Evolutionary conservation across 53 echinoderm and acorn worm species (phyloP), one percentile per base, ranked within the genome.

Genomic region (Crossaster papposus): DNA sequence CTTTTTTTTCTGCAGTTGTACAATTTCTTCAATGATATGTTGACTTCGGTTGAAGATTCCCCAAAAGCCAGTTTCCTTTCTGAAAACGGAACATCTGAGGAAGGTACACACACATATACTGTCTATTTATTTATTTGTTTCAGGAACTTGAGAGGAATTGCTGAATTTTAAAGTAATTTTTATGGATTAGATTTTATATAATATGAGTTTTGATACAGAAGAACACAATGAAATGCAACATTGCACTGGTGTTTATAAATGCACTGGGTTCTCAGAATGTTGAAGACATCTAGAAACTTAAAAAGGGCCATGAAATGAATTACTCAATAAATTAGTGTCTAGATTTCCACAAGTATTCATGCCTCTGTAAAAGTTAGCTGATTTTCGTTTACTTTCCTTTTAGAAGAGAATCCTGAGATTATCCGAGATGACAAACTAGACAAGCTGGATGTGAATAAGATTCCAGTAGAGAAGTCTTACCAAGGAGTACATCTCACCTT

Each of bases 1-100:
- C 63, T 65, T 58, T 36, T 65, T 51, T 83, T 53, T 28, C 51
- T 85, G 4, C 96, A 98, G 98, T 91, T 98, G 17, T 96, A 98
- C 77, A 98, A 98, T 54, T 98, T 98, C 91, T 98, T 98, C 89
- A 98, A 96, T 65, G 91, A 93, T 77, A 93, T 98, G 96, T 91
- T 98, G 53, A 90, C 91, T 1, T 94, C 95, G 31, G 85, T 90
- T 3, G 78, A 90, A 63, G 91, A 91, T 33, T 92, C 90, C 14
- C 85, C 79, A 6, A 89, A 91, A 76, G 87, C 87, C 58, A 76
- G 76, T 36, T 87, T 87, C 62, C 64, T 87, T n/a, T 54, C 72
- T 7, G 81, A 90, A 31, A 22, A 90, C 33, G 30, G n/a, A 23
- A 73, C 54, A 54, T 53, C 71, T 20, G 71, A 82, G 22, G 77